Conservation (phyloP, 2,797 vertebrate genomes). For the Mus caroli region DNA sequence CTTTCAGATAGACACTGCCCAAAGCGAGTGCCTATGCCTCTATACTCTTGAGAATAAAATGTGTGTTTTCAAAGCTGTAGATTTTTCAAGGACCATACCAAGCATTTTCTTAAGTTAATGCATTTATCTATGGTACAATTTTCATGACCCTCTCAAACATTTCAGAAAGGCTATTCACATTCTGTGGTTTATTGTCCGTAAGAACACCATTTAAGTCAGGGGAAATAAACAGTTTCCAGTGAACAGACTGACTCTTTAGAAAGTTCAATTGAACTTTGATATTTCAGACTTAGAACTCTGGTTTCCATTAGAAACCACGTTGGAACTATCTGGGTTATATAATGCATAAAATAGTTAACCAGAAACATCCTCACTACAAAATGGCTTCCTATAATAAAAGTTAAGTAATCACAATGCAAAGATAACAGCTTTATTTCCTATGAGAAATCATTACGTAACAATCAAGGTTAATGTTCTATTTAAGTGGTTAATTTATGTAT, state of each 20-base stretch:
- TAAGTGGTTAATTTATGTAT: neutral
- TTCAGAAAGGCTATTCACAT: conserved; percentile 12
- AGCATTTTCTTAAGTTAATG: conserved; percentile 69
- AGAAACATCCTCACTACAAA: neutral
- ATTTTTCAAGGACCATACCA: conserved; percentile 72
- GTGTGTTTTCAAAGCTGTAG: conserved; percentile 56
- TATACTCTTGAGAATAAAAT: conserved; percentile 54
- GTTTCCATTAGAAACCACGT: conserved; percentile 21
- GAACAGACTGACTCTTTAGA: conserved; percentile 57
- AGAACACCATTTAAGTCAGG: conserved; percentile 68
- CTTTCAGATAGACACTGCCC: neutral
- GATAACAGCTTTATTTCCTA: neutral
- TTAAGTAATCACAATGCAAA: neutral
- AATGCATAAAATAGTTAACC: conserved; percentile 6
- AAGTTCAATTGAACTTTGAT: conserved; percentile 73
- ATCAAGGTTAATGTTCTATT: neutral
- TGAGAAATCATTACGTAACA: neutral
- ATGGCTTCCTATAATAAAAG: conserved; percentile 35
- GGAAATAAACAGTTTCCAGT: conserved; percentile 71
- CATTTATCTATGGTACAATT: conserved; percentile 57
- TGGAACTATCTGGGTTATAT: neutral
- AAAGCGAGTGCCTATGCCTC: neutral
- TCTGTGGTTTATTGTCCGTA: conserved; percentile 72
- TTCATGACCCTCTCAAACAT: conserved; percentile 68
- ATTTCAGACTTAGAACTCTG: conserved; percentile 53